These are phyloP conservation scores for Rhopalosiphum nymphaeae DNA, from an alignment of 2,888 invertebrate genomes.

Conservation along the genomic window DNA sequence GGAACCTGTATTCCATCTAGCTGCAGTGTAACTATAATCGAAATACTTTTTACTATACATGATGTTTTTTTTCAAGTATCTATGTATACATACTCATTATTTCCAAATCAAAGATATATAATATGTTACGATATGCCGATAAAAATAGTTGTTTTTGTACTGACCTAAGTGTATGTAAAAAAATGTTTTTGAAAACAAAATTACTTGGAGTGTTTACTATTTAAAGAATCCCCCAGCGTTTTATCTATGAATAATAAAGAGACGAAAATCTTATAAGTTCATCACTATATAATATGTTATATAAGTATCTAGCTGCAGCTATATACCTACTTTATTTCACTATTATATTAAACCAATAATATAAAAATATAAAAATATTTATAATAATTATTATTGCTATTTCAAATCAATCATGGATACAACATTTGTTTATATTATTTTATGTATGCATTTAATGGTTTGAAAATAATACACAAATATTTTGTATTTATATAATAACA, in stretches of 20 bases:
- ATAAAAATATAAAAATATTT: neutral
- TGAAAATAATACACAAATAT: conserved; percentile 1
- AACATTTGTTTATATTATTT: neutral
- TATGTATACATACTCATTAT: neutral
- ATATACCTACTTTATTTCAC: neutral
- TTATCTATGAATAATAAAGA: neutral
- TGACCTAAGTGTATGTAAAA: neutral
- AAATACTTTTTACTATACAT: neutral
- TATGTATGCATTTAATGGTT: neutral
- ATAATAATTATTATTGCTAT: neutral
- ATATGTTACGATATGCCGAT: neutral
- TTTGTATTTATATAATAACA: neutral
- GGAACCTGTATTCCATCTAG: too few relatives aligned
- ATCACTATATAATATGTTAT: too few relatives aligned
- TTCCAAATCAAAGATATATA: neutral
- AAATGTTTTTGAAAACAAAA: neutral
- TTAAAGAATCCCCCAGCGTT: neutral
- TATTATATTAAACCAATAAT: neutral
- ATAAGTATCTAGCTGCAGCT: too few relatives aligned
- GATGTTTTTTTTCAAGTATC: neutral
- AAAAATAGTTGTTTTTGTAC: neutral
- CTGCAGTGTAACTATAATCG: too few relatives aligned
- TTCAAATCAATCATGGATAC: neutral
- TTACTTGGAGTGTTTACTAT: too few relatives aligned
- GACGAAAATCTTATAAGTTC: neutral